These are phyloP conservation scores for Ormyrus nitidulus DNA, from an alignment of 2,888 invertebrate species.

Conservation along the genomic window DNA sequence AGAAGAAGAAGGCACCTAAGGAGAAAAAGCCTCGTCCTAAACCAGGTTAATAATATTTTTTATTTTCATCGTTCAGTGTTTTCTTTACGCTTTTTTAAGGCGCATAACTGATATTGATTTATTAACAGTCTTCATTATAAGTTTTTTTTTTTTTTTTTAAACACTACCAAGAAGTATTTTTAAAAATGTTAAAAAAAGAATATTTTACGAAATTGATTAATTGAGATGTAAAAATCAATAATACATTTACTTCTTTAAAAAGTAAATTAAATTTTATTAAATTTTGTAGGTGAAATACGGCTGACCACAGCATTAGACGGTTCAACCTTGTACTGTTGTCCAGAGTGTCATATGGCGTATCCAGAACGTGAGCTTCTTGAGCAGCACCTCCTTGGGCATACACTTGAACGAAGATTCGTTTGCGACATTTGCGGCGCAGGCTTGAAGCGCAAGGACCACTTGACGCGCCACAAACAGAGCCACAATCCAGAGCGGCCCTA, in stretches of 20 bases:
- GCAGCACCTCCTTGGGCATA: slow-evolving; percentile 91
- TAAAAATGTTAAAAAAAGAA: background rate
- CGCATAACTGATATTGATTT: too few species aligned
- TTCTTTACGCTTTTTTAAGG: too few species aligned
- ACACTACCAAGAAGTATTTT: background rate
- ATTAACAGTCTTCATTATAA: background rate
- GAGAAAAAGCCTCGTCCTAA: slow-evolving; percentile 90
- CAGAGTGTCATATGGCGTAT: slow-evolving; percentile 93
- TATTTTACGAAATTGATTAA: too few species aligned
- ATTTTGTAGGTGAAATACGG: slow-evolving; percentile 49
- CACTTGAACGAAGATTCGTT: slow-evolving; percentile 89
- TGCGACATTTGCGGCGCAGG: slow-evolving; percentile 94
- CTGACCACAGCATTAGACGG: slow-evolving; percentile 82
- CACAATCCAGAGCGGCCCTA: slow-evolving; percentile 93
- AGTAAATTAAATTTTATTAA: too few species aligned
- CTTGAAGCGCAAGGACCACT: slow-evolving; percentile 89
- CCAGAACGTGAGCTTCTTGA: slow-evolving; percentile 89
- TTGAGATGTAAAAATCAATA: too few species aligned
- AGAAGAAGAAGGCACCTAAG: slow-evolving; percentile 85
- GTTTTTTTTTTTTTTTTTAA: background rate
- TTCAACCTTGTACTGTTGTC: slow-evolving; percentile 90
- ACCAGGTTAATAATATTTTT: slow-evolving; percentile 81
- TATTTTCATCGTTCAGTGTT: background rate
- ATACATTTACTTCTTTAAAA: too few species aligned
- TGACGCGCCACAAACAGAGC: slow-evolving; percentile 90